Evolutionary conservation across 2,888 invertebrate genomes (phyloP), one percentile per base, ranked within the genome.

Genomic region (Drosophila cyrtoloma): DNA sequence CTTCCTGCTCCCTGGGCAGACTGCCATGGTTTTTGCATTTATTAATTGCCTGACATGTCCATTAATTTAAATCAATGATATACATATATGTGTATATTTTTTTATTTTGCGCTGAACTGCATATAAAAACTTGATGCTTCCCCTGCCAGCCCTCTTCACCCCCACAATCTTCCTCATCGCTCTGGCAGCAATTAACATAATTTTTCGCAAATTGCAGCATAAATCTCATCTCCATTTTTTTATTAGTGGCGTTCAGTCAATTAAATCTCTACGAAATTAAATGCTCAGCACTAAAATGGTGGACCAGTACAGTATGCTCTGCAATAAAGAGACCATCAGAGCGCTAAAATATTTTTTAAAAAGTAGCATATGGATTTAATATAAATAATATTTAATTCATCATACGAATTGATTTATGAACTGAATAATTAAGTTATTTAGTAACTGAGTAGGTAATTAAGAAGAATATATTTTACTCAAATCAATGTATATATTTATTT

Each of bases 11-110:
- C 59, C 12, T 5, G 4, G 59, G 42, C 57, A 65, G 33, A 33
- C 59, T 91, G 89, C 88, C 87, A 93, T 92, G 92, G 91, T 91
- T 81, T 90, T 87, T 93, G 93, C 91, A 93, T 92, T 91, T 93
- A 93, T 93, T 93, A 93, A 93, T 93, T 93, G 92, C 92, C 89
- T 93, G 93, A 93, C 93, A 92, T 92, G 86, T 88, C 86, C 93
- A 93, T 93, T 93, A 91, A 93, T 93, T 93, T 88, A 87, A 92
- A 90, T 92, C 92, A 92, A 91, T 92, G 92, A 92, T 91, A 90
- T 82, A 84, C 65, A 58, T 56, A 44, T 63, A 35, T 39, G 51
- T 37, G 5, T 14, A 22, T 37, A 32, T 37, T 5, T 39, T 61
- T 61, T 59, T 75, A 67, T 57, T 79, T 79, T 61, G 67, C 71